Base-by-base conservation (phyloP, 2,888 invertebrate species). In the Macaria notata region DNA sequence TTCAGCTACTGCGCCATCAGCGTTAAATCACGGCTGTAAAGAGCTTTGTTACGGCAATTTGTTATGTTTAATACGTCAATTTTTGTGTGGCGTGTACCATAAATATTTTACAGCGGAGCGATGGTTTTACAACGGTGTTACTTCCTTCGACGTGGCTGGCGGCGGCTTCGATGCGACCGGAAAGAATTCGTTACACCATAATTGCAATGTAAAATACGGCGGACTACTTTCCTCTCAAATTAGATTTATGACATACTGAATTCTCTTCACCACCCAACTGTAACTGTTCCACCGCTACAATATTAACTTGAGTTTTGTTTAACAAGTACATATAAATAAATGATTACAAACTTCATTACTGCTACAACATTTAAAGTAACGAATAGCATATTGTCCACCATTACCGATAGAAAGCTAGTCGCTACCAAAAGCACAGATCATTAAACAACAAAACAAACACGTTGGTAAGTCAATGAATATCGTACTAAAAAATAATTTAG, bases 101-200 rank as follows among this genome's bases (percentile, higher is more conserved):
- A 83, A 85, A 85, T 81, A 79, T 79, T 84, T 83, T 81, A 84
- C 74, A 76, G 75, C 74, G 70, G 65, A 66, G 73, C 74, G 67
- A 76, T 75, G 75, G 66, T 71, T 81, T 81, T 80, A 82, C 68
- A 67, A 70, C 70, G 66, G 62, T 73, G 78, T 64, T 79, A 81
- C 79, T 81, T 86, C 84, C 83, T 79, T 67, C 63, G 68, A 56
- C 59, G 69, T 60, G 66, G 68, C 66, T 72, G 54, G 65, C 56
- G 62, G 59, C 59, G 56, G 67, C 60, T 73, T 73, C 66, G 76
- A 73, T 71, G 69, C 65, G 62, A 75, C 81, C 83, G 83, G 84
- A 83, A 81, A 78, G 68, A 79, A 79, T 81, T 78, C 73, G 83
- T 79, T 79, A 79, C 68, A 66, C 70, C 66, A 69, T 69, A 71